These are phyloP conservation scores for Neodiprion fabricii DNA, from an alignment of 1,140 invertebrate species.

Conservation along the genomic window DNA sequence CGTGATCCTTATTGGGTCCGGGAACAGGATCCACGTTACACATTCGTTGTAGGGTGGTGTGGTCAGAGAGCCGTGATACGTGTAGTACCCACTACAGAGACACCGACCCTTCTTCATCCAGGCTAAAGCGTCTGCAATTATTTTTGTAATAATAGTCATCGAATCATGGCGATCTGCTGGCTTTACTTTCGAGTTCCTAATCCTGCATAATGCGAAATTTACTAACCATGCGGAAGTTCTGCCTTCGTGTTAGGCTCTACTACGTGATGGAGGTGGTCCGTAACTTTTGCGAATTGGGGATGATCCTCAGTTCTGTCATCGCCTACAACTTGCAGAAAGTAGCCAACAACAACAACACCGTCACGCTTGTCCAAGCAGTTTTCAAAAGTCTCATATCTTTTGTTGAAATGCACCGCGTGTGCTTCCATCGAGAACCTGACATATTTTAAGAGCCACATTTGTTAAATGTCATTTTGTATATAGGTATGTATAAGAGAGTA, in stretches of 20 bases:
- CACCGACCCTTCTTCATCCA: constrained; percentile 52
- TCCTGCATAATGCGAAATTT: constrained; percentile 8
- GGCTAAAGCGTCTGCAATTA: constrained; percentile 46
- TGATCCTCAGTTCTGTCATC: constrained; percentile 32
- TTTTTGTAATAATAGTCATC: constrained; percentile 11
- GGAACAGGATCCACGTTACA: constrained; percentile 78
- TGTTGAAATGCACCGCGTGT: constrained; percentile 82
- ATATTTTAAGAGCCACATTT: too few species aligned
- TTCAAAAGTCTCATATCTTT: constrained; percentile 71
- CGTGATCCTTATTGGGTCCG: constrained; percentile 74
- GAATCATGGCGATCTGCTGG: not conserved
- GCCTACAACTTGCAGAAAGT: constrained; percentile 67
- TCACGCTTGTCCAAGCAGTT: constrained; percentile 75
- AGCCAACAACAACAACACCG: constrained; percentile 78
- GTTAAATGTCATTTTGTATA: too few species aligned
- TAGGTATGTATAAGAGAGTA: too few species aligned
- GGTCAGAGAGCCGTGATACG: constrained; percentile 76
- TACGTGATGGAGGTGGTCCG: constrained; percentile 52
- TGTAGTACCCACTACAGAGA: constrained; percentile 61
- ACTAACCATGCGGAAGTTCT: constrained; percentile 38
- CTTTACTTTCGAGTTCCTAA: not conserved
- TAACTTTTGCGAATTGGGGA: constrained; percentile 53
- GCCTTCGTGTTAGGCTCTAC: constrained; percentile 43
- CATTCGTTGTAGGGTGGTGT: constrained; percentile 74
- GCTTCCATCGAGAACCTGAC: constrained; percentile 75